phyloP scores from a whole-genome alignment of 2,888 invertebrate genomes.

The Nebria salina region DNA sequence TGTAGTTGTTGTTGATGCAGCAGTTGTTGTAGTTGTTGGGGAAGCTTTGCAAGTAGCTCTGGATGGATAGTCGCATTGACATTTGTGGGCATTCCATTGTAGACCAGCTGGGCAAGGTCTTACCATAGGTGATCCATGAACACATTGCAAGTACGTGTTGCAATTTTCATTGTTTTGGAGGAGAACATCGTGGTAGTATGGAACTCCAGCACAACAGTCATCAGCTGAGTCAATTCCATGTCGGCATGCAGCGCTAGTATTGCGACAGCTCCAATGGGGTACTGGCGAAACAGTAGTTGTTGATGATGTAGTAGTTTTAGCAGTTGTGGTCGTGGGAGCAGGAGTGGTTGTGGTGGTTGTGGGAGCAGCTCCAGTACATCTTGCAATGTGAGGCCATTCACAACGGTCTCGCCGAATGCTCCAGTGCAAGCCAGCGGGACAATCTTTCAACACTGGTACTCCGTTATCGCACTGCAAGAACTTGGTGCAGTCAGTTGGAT shows the following conservation, averaged over 20 bases:
- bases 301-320: no score
- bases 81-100: conserved; percentile 28
- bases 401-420: conserved; percentile 20
- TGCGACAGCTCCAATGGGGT: background rate
- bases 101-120: conserved; percentile 38
- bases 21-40: no score
- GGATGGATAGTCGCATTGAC: conserved; percentile 25
- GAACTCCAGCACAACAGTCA: conserved; percentile 25
- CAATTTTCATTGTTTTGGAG: conserved; percentile 29
- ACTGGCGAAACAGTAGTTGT: no score
- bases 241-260: background rate
- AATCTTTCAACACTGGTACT: conserved; percentile 16
- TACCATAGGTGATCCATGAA: conserved; percentile 22
- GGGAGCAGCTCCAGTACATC: conserved; percentile 20
- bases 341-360: conserved; percentile 2
- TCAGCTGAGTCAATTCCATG: conserved; percentile 12
- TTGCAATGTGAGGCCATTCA: conserved; percentile 29
- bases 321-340: no score
- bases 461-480: conserved; percentile 33
- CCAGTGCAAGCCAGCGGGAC: conserved; percentile 35
- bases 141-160: conserved; percentile 28
- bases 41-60: conserved; percentile 14
- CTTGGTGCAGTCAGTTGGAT: conserved; percentile 24
- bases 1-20: no score
- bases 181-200: conserved; percentile 26